Conservation (phyloP, 2,113 vertebrate species). For the Pica pica region DNA sequence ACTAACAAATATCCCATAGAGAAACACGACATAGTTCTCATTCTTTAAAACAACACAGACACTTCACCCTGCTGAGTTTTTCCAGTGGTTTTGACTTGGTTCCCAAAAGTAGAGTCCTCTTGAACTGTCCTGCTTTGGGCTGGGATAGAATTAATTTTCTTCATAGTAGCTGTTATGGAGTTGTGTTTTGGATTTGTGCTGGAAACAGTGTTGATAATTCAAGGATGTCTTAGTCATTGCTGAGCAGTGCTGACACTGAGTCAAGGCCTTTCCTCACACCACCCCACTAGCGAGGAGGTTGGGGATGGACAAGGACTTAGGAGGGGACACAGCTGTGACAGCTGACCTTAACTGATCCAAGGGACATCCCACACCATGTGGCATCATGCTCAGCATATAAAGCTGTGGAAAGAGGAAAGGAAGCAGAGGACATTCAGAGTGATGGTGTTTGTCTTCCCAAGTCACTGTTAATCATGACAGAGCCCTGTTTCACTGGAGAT, state of each 20-base stretch:
- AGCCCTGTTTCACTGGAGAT: not conserved
- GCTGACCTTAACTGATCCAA: not conserved
- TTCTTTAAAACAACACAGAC: not conserved
- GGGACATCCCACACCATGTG: not conserved
- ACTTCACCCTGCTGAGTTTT: not conserved
- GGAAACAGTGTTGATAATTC: not conserved
- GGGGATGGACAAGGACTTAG: not conserved
- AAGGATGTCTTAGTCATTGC: not conserved
- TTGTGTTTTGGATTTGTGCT: not conserved
- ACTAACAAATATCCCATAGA: fast-evolving
- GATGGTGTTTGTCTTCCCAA: not conserved
- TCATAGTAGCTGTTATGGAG: not conserved
- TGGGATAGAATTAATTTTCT: not conserved
- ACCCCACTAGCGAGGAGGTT: not conserved
- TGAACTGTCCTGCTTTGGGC: not conserved
- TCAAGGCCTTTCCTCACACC: not conserved
- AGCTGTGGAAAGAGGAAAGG: not conserved
- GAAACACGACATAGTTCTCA: not conserved
- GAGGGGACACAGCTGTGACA: not conserved
- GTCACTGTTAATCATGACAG: not conserved
- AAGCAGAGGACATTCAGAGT: not conserved
- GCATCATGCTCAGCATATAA: not conserved
- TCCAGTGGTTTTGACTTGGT: not conserved
- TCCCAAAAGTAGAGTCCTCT: not conserved
- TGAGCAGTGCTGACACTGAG: not conserved